Evolutionary conservation across 2,888 invertebrate species (phyloP).

Genomic region (Galeruca laticollis): DNA sequence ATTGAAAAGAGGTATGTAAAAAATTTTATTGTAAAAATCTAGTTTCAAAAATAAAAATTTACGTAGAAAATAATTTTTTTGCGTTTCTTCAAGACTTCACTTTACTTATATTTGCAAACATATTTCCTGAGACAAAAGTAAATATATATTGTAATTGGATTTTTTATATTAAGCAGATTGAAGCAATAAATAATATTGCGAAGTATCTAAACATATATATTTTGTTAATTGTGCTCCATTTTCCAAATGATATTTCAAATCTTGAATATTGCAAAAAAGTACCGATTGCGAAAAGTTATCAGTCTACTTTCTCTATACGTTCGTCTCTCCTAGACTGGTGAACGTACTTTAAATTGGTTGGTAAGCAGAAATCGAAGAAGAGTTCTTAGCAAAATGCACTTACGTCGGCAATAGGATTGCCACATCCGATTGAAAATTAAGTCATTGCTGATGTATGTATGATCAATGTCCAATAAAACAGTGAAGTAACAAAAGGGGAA

Average conservation of each 20-base stretch:
- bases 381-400: slow-evolving; percentile 44
- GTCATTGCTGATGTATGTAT: slow-evolving; percentile 45
- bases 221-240: background rate
- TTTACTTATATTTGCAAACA: too few species aligned
- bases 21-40: too few species aligned
- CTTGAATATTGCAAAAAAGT: background rate
- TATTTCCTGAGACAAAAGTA: too few species aligned
- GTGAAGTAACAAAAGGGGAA: background rate
- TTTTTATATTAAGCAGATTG: too few species aligned
- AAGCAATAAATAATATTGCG: too few species aligned
- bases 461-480: slow-evolving; percentile 47
- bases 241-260: background rate
- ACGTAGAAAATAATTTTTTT: too few species aligned
- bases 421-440: slow-evolving; percentile 44
- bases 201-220: too few species aligned
- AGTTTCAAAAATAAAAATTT: too few species aligned
- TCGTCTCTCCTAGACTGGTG: slow-evolving; percentile 41
- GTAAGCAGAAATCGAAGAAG: slow-evolving; percentile 56
- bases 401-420: slow-evolving; percentile 43
- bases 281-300: slow-evolving; percentile 4
- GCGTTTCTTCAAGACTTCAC: too few species aligned
- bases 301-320: slow-evolving; percentile 6
- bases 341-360: slow-evolving; percentile 52
- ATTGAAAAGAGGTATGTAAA: too few species aligned
- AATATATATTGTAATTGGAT: too few species aligned